Evolutionary conservation across 1,140 invertebrate species (phyloP), one percentile per base, ranked within the genome.

Genomic region (Hylaeus volcanicus): DNA sequence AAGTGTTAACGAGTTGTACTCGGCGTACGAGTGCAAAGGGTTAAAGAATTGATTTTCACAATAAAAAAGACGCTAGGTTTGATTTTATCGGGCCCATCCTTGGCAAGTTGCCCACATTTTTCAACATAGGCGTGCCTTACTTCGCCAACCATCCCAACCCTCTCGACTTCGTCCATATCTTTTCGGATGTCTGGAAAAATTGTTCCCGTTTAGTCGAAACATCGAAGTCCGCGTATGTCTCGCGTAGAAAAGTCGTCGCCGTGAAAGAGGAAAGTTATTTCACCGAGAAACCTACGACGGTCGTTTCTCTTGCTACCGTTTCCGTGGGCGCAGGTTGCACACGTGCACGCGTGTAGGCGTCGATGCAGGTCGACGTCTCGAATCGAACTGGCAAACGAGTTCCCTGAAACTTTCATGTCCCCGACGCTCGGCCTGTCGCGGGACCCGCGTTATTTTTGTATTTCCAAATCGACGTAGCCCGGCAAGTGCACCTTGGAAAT

Each of bases 381-480:
- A 68, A 75, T 75, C 78, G 78, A 80, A 80, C 64, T 43, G 11
- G 71, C 78, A 60, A 80, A 80, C 72, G 64, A 74, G 78, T 80
- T 80, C 8, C 55, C 53, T 80, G 64, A 80, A 80, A 80, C 53
- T 80, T 80, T 75, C 72, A 80, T 80, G 60, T 15, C 55, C 61
- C 3, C 58, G 37, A 11, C 37, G 61, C 9, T 12, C 51, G 2
- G 26, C 51, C 43, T 48, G 78, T 14, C 37, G 8, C 0, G 61
- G 37, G 70, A 64, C 39, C 48, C 26, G 5, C 53, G 41, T 79
- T 79, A 79, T 56, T 74, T 64, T 79, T 74, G 61, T 55, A 74
- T 65, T 48, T 74, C 51, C 3, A 12, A 43, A 4, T 58, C 53
- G 9, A 5, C 45, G 45, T 48, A 11, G 9, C 37, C 12, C 12